These are phyloP conservation scores for Drosophila merina DNA, from an alignment of 2,888 invertebrate species.

Conservation along the genomic window DNA sequence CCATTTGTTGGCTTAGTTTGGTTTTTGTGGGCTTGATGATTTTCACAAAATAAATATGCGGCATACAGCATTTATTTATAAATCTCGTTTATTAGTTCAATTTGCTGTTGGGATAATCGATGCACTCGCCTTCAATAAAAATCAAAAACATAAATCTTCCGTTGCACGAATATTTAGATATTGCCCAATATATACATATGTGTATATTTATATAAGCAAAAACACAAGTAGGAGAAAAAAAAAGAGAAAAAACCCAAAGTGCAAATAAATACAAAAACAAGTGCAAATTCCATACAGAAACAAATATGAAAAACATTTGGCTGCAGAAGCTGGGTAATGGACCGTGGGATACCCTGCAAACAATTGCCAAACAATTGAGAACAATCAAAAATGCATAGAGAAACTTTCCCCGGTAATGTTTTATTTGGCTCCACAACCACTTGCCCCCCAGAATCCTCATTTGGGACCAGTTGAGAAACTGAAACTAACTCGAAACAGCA, in stretches of 20 bases:
- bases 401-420: slow-evolving; percentile 34
- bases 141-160: slow-evolving; percentile 54
- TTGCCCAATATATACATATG: slow-evolving; percentile 6
- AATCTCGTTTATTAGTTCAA: slow-evolving; percentile 74
- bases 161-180: slow-evolving; percentile 27
- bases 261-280: slow-evolving; percentile 33
- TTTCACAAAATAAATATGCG: slow-evolving; percentile 34
- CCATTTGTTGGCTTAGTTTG: slow-evolving; percentile 27
- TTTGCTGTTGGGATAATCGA: slow-evolving; percentile 54
- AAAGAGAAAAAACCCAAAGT: neutral
- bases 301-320: slow-evolving; percentile 28
- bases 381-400: slow-evolving; percentile 42
- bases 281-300: slow-evolving; percentile 11
- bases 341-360: slow-evolving; percentile 46
- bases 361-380: slow-evolving; percentile 41
- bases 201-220: slow-evolving; percentile 7
- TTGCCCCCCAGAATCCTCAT: slow-evolving; percentile 33
- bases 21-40: slow-evolving; percentile 25
- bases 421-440: slow-evolving; percentile 28
- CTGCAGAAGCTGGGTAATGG: slow-evolving; percentile 43
- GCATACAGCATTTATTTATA: slow-evolving; percentile 50
- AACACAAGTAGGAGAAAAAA: slow-evolving; percentile 5
- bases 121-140: slow-evolving; percentile 58
- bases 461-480: slow-evolving; percentile 32
- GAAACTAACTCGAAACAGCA: slow-evolving; percentile 27